Base-by-base conservation (phyloP, 2,888 invertebrate genomes). In the Mayetiola destructor region DNA sequence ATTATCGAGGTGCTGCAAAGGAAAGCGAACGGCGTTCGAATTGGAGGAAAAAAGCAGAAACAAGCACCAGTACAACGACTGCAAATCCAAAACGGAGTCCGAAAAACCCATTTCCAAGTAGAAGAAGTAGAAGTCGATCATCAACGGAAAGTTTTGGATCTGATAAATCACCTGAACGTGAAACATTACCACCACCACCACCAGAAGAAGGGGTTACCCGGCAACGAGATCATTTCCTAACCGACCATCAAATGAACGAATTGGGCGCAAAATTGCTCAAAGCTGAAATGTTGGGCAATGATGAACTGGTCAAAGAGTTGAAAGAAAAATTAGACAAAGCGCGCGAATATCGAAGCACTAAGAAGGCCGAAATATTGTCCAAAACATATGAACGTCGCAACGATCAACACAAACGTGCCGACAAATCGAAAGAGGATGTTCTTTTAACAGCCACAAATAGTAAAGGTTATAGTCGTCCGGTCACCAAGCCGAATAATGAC, bases 211-310 rank as follows among this genome's bases (percentile, higher is more conserved):
- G 20, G 3, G 54, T 20, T 14, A 23, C 35, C 36, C 9, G 20
- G 21, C 10, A 53, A 12, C 55, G 64, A 23, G 63, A 52, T 57
- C 66, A 70, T 56, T 76, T 77, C 63, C 70, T 88, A 18, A 81
- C 82, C 48, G 85, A 88, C 71, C 82, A 83, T 62, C 88, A 96
- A 69, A 81, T 93, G 78, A 99, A 97, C 73, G 82, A 84, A 64
- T 69, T 99, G 40, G 91, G 84, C 39, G 92, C 95, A 2, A 91
- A 87, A 73, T 80, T 94, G 61, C 75, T 97, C 0, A 93, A 93
- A 75, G 95, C 96, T 14, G 94, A 97, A 78, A 81, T 99, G 64
- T 80, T 92, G 77, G 95, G 93, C 18, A 83, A 95, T 68, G 73
- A 69, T 66, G 78, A 79, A 60, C 68, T 85, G 57, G 84, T 84